Conservation (phyloP, 2,888 invertebrate species). For the Melanargia galathea region DNA sequence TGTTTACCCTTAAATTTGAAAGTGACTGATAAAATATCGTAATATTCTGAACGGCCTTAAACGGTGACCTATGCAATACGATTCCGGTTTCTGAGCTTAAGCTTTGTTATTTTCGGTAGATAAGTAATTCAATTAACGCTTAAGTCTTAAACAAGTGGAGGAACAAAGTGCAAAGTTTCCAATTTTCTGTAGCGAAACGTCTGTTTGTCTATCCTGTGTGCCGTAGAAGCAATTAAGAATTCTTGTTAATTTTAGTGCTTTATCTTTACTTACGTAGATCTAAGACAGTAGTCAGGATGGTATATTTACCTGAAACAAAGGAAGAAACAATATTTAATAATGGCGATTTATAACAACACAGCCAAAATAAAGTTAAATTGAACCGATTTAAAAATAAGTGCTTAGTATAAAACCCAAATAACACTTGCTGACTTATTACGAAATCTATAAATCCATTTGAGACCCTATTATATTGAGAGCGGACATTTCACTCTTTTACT, state of each 20-base stretch:
- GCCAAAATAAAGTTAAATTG: neutral
- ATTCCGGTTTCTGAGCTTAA: constrained; percentile 3
- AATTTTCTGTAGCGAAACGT: constrained; percentile 4
- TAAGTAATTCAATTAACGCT: constrained; percentile 6
- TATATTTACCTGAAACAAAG: constrained; percentile 9
- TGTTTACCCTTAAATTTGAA: constrained; percentile 3
- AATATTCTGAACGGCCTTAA: neutral
- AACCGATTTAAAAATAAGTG: neutral
- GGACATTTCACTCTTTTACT: too few relatives aligned
- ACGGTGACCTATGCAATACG: constrained; percentile 9
- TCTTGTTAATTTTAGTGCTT: neutral
- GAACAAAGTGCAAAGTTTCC: constrained; percentile 2
- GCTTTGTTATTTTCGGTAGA: neutral
- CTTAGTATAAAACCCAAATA: neutral
- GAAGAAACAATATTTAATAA: neutral
- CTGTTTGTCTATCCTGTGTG: constrained; percentile 12
- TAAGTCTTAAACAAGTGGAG: neutral
- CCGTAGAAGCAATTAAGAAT: neutral
- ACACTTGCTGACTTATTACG: neutral
- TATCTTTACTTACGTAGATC: neutral
- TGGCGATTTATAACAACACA: neutral
- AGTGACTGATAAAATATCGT: constrained; percentile 8
- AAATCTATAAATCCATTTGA: neutral
- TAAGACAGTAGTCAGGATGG: neutral
- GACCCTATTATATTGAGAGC: neutral